Base-by-base conservation (phyloP, 2,113 vertebrate species). In the Hirundichthys speculiger region DNA sequence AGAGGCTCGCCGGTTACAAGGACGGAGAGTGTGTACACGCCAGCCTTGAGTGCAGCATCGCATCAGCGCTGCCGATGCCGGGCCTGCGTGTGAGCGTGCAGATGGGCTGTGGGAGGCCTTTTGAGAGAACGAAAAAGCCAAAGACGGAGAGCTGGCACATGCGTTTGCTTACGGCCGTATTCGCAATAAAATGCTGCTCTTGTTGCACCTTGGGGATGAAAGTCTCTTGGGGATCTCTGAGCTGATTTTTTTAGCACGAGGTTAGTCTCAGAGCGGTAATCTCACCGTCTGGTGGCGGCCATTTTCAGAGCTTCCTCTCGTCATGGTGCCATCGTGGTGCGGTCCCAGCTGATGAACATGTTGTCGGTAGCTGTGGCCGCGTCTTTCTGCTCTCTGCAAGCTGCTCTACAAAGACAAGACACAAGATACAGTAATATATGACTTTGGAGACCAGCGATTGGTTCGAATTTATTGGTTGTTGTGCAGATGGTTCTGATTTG, bases 401-500 rank as follows among this genome's bases (percentile, higher is more conserved):
- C 79, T 66, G 59, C 79, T 68, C 71, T 61, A 61, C 72, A 73
- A 77, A 84, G 84, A 88, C 79, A 75, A 85, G 82, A 89, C 89
- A 82, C 70, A 76, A 41, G 82, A 75, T 68, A 56, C 74, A 64
- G 83, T 87, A 65, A 88, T 83, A 80, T 85, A 83, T 56, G 77
- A 87, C 79, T 71, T 53, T 14, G 72, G 83, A 84, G 79, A 49
- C 64, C 64, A 73, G 72, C 3, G 64, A 59, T 62, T 69, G 77
- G 79, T 87, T 80, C 78, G 69, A 58, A 60, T 88, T 85, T 74
- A 85, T 75, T 79, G 73, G 77, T 79, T 83, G 71, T 78, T 76
- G 65, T 74, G 52, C 86, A 89, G 68, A 63, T 88, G 89, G 73
- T 86, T 86, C 22, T 79, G 56, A 87, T 90, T 89, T 87, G 27